These are phyloP conservation scores for Ameiurus melas DNA, from an alignment of 2,113 vertebrate genomes.

Conservation along the genomic window DNA sequence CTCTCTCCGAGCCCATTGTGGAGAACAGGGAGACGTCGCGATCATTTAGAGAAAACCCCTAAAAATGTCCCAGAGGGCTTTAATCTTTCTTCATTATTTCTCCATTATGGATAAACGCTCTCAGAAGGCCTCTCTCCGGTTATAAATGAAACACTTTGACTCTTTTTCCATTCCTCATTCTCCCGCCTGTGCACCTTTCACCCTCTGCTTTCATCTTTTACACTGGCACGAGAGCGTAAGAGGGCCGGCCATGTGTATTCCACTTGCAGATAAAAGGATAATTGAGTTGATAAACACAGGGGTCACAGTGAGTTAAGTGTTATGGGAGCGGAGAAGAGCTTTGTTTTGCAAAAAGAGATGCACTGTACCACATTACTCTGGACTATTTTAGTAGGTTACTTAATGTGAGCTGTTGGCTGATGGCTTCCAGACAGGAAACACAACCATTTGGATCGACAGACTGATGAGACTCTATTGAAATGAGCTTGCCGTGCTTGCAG, in stretches of 20 bases:
- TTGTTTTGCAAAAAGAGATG: constrained; percentile 59
- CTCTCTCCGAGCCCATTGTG: constrained; percentile 70
- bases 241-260: constrained; percentile 61
- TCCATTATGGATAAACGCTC: constrained; percentile 81
- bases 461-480: neutral
- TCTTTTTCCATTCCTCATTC: constrained; percentile 63
- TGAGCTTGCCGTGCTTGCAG: neutral
- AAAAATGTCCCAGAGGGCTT: constrained; percentile 78
- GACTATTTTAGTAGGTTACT: constrained; percentile 1
- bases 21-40: constrained; percentile 67
- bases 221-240: constrained; percentile 65
- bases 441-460: constrained; percentile 35
- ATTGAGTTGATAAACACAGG: constrained; percentile 75
- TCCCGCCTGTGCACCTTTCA: constrained; percentile 63
- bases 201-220: constrained; percentile 77
- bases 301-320: constrained; percentile 71
- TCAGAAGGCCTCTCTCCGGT: constrained; percentile 70
- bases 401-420: constrained; percentile 31
- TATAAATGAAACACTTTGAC: constrained; percentile 77
- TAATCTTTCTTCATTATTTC: constrained; percentile 84
- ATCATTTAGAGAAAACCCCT: constrained; percentile 71
- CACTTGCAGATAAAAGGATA: constrained; percentile 74
- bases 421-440: constrained; percentile 46
- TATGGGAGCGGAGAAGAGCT: constrained; percentile 59
- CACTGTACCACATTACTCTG: constrained; percentile 54